phyloP scores from a whole-genome alignment of 2,888 invertebrate genomes.

The Abrostola tripartita region DNA sequence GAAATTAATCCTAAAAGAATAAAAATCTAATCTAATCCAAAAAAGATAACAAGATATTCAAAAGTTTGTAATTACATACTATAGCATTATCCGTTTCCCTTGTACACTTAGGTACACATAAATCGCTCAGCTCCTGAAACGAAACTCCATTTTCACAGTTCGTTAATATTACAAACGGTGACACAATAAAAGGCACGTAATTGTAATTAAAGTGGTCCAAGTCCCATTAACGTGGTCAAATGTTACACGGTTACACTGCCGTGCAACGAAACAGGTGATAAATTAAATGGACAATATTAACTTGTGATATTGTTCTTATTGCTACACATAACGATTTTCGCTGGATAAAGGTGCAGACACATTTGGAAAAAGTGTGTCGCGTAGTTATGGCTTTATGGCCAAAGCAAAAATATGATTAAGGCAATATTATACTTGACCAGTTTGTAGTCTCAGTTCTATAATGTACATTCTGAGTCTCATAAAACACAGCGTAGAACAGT shows the following conservation, averaged over 20 bases:
- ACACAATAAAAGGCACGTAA: constrained; percentile 62
- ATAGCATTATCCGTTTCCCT: background rate
- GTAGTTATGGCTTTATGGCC: too few species aligned
- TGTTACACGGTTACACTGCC: constrained; percentile 36
- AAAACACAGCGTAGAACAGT: too few species aligned
- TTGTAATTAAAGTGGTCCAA: constrained; percentile 70
- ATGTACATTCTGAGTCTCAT: too few species aligned
- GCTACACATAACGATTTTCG: constrained; percentile 1
- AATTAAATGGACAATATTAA: constrained; percentile 19
- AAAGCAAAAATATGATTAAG: too few species aligned
- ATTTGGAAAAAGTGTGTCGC: too few species aligned
- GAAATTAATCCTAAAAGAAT: too few species aligned
- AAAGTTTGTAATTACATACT: background rate
- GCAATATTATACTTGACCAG: too few species aligned
- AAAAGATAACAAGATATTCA: background rate
- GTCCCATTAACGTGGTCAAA: constrained; percentile 57
- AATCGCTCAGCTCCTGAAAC: constrained; percentile 32
- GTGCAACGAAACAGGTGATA: constrained; percentile 29
- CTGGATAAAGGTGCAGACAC: background rate
- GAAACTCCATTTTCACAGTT: constrained; percentile 63
- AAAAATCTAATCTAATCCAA: too few species aligned
- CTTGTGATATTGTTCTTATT: constrained; percentile 12
- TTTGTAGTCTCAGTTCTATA: too few species aligned
- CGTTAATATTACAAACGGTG: constrained; percentile 66
- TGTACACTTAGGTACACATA: constrained; percentile 3